Percentiles rank a stretch among this genome's conserved stretches.
Evolutionary conservation across 2,113 vertebrate genomes (phyloP).

Genomic region (Piaya cayana): DNA sequence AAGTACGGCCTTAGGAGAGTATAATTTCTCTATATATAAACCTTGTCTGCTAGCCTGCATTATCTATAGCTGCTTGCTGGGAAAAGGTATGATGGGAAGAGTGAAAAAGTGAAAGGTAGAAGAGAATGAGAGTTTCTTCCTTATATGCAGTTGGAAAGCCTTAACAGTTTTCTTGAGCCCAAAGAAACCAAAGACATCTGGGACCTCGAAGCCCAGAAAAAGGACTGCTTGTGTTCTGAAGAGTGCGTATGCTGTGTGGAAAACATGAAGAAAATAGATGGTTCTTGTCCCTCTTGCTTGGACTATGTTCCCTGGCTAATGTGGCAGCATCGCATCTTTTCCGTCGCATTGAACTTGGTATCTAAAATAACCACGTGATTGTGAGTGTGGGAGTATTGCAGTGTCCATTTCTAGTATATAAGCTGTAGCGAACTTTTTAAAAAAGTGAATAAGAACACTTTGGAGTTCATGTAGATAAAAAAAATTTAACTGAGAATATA

Average conservation of each 20-base stretch:
- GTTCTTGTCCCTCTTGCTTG: background rate
- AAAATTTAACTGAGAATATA: background rate
- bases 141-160: background rate
- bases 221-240: background rate
- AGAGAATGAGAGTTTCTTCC: background rate
- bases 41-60: background rate
- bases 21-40: background rate
- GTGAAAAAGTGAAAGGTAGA: background rate
- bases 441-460: background rate
- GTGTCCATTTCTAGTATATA: background rate
- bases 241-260: background rate
- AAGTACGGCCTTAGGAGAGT: background rate
- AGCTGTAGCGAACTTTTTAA: background rate
- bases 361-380: background rate
- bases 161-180: background rate
- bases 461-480: background rate
- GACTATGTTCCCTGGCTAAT: background rate
- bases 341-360: background rate
- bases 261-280: background rate
- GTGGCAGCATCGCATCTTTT: background rate
- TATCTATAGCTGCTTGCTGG: fast-evolving
- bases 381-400: background rate
- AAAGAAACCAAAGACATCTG: background rate
- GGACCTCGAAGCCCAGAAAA: background rate
- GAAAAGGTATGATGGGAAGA: background rate